Evolutionary conservation across 2,797 vertebrate genomes (phyloP), one percentile per base, ranked within the genome.

Genomic region (Decapterus maruadsi): DNA sequence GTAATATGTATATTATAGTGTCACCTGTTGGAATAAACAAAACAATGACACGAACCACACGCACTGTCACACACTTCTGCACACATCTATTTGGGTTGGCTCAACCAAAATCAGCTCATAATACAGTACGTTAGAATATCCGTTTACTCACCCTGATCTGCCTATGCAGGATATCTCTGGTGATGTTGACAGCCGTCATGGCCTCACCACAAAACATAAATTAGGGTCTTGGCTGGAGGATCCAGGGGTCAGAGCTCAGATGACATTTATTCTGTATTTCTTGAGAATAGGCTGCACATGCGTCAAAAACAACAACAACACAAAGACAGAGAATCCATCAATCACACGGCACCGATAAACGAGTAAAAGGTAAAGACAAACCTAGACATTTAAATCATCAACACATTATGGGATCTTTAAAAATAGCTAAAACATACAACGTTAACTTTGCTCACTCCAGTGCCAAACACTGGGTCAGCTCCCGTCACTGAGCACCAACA

Each of bases 181-280:
- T 96, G 93, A 99, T 98, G 93, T 98, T 99, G 84, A 94, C 95
- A 92, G 96, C 92, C 86, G 96, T 95, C 98, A 99, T 99, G 90
- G 85, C 88, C 90, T 94, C 92, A 87, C 90, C 84, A 82, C 82
- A 87, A 80, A 87, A 88, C 90, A 92, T 83, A 76, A 77, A 90
- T 73, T 63, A 79, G 42, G 71, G 65, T 77, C 56, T 86, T 65
- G 75, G 74, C 72, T 68, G 69, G 73, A 82, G 65, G 75, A 75
- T 89, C 69, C 85, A 77, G 82, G 72, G 82, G 78, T 93, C 89
- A 93, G 78, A 83, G 80, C 45, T 92, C 86, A 81, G 86, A 66
- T 73, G 81, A 87, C 92, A 94, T 93, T 86, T 85, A 90, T 57
- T 77, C 78, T 36, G 65, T 68, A 6, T 78, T 67, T 59, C 58